These are phyloP conservation scores for Cephus runcator DNA, from an alignment of 2,888 invertebrate genomes.

Conservation along the genomic window DNA sequence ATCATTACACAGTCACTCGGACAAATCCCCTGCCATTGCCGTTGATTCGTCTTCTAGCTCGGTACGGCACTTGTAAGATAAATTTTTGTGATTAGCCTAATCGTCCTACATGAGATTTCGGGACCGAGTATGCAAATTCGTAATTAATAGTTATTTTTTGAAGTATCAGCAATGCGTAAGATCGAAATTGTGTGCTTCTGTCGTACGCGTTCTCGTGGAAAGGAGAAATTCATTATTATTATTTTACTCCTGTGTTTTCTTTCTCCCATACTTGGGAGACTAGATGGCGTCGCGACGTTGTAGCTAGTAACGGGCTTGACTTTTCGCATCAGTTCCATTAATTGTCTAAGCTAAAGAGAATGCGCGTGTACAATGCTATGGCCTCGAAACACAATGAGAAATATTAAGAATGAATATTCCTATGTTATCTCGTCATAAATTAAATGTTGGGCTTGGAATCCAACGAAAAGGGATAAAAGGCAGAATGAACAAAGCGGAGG, in stretches of 20 bases:
- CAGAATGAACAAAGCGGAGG: background rate
- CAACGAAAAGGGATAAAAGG: constrained; percentile 1
- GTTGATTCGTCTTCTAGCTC: background rate
- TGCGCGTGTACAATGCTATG: background rate
- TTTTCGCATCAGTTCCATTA: constrained; percentile 36
- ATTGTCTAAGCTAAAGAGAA: constrained; percentile 41
- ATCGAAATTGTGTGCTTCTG: background rate
- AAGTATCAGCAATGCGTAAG: background rate
- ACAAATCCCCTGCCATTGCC: background rate
- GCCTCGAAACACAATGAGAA: constrained; percentile 5
- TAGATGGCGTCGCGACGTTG: background rate
- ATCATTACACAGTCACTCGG: background rate
- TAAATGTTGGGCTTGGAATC: constrained; percentile 19
- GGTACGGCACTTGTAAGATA: background rate
- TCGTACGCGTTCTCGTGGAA: background rate
- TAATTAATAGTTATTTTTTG: background rate
- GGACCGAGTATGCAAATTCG: background rate
- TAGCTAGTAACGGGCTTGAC: background rate
- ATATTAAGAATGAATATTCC: constrained; percentile 34
- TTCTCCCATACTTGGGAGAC: background rate
- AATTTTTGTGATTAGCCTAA: background rate
- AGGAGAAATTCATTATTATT: background rate
- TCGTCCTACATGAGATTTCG: background rate
- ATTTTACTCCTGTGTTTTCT: background rate
- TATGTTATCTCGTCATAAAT: constrained; percentile 27